Evolutionary conservation across 2,113 vertebrate species (phyloP), one percentile per base, ranked within the genome.

Genomic region (Tiliqua scincoides): DNA sequence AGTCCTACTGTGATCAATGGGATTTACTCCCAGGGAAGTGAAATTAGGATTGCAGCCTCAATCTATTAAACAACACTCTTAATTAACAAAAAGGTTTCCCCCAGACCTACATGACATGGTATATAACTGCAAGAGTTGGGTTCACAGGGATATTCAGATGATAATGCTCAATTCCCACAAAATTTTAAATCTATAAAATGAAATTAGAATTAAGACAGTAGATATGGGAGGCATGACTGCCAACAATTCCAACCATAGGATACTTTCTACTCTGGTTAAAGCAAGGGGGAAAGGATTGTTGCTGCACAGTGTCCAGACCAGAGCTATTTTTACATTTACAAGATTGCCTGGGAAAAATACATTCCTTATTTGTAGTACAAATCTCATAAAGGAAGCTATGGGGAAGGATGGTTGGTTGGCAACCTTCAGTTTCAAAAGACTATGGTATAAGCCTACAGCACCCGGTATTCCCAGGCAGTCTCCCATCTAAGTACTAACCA

Each of bases 311-410:
- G 30, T 73, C 57, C 71, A 72, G 77, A 79, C 32, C 30, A 35
- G 77, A 86, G 85, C 40, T 80, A 86, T 80, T 80, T 73, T 86
- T 86, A 86, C 54, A 73, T 86, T 62, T 79, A 73, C n/a, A 35
- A 86, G 40, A 80, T 61, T 48, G 73, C 67, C 77, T 61, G 57
- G 43, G 27, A 23, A 63, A 72, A 80, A 63, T 35, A 3, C 77
- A 85, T 79, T 79, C 40, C 21, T 61, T 72, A 72, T 72, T 73
- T 80, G 67, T 30, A 52, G 14, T 65, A n/a, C 77, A 80, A 80
- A 73, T 79, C 68, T n/a, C 23, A 48, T 65, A 73, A 80, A 52
- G 70, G 57, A 62, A 74, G 37, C 37, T 11, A 74, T 21, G 20
- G 67, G 37, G 21, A 80, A 80, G 18, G 40, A 9, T 18, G 11